Conservation (phyloP, 2,888 invertebrate genomes). For the Neoaliturus tenellus region DNA sequence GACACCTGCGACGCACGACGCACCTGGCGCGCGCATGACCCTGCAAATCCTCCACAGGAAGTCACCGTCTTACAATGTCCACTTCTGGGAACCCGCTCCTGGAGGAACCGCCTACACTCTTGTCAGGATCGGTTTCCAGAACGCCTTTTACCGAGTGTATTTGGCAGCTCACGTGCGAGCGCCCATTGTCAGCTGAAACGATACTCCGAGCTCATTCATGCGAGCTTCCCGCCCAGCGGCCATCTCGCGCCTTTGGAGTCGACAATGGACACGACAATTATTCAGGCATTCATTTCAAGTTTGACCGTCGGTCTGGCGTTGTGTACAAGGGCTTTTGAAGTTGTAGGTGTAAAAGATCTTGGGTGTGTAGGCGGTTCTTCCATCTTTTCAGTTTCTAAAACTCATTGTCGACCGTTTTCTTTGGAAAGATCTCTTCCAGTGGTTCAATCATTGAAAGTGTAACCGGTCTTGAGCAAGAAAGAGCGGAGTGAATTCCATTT, state of each 20-base stretch:
- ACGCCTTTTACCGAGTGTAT: constrained; percentile 26
- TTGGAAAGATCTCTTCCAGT: neutral
- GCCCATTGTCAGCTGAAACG: neutral
- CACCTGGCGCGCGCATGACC: constrained; percentile 45
- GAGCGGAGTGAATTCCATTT: no score
- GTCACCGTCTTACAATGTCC: constrained; percentile 25
- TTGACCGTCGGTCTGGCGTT: neutral
- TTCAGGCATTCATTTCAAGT: constrained; percentile 30
- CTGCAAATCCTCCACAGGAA: constrained; percentile 39
- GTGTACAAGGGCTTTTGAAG: neutral
- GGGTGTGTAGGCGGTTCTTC: constrained; percentile 8
- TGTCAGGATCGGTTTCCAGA: constrained; percentile 10
- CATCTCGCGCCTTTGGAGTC: neutral
- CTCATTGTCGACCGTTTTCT: neutral
- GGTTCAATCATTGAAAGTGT: neutral
- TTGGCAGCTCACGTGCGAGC: constrained; percentile 16
- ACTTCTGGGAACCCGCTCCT: constrained; percentile 37
- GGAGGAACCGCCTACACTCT: neutral
- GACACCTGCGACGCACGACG: neutral
- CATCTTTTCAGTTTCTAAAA: neutral
- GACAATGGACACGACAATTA: neutral
- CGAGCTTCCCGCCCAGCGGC: neutral
- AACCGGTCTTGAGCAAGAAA: neutral
- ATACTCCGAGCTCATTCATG: constrained; percentile 25
- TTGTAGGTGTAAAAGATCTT: constrained; percentile 11